These are phyloP conservation scores for Drosophila nannoptera DNA, from an alignment of 1,140 invertebrate species.

Conservation along the genomic window DNA sequence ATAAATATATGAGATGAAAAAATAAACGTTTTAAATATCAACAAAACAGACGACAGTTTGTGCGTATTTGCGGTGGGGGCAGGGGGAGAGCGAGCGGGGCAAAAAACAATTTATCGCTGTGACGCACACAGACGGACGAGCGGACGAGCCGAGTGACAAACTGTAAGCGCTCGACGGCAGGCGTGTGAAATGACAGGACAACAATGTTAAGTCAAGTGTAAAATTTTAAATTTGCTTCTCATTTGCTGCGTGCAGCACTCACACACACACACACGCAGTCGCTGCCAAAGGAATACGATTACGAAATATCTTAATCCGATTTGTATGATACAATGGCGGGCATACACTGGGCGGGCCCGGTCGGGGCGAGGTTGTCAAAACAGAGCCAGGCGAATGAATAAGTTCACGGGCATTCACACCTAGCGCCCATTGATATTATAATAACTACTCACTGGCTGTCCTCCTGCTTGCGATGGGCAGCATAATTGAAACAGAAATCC, in stretches of 20 bases:
- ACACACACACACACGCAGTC: slow-evolving; percentile 35
- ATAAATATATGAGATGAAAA: slow-evolving; percentile 51
- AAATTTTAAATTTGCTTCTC: slow-evolving; percentile 79
- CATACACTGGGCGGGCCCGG: background rate
- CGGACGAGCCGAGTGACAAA: slow-evolving; percentile 12
- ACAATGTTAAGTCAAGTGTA: slow-evolving; percentile 78
- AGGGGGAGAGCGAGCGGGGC: slow-evolving; percentile 1
- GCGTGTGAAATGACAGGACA: slow-evolving; percentile 75
- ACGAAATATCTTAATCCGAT: slow-evolving; percentile 79
- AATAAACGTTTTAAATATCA: slow-evolving; percentile 72
- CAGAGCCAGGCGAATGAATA: slow-evolving; percentile 72
- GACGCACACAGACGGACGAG: slow-evolving; percentile 25
- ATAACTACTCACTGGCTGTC: slow-evolving; percentile 45
- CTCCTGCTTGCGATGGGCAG: slow-evolving; percentile 37
- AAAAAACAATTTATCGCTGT: slow-evolving; percentile 58
- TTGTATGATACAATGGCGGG: slow-evolving; percentile 68
- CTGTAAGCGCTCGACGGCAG: slow-evolving; percentile 28
- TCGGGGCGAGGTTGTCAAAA: slow-evolving; percentile 64
- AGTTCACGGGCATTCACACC: slow-evolving; percentile 67
- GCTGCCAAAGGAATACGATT: slow-evolving; percentile 60
- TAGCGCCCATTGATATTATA: slow-evolving; percentile 71
- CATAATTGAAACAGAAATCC: slow-evolving; percentile 76
- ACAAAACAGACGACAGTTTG: slow-evolving; percentile 22
- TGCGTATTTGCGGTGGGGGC: background rate
- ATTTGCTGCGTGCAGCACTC: slow-evolving; percentile 64